Evolutionary conservation across 2,797 vertebrate species (phyloP).

Genomic region (Taeniopygia guttata): DNA sequence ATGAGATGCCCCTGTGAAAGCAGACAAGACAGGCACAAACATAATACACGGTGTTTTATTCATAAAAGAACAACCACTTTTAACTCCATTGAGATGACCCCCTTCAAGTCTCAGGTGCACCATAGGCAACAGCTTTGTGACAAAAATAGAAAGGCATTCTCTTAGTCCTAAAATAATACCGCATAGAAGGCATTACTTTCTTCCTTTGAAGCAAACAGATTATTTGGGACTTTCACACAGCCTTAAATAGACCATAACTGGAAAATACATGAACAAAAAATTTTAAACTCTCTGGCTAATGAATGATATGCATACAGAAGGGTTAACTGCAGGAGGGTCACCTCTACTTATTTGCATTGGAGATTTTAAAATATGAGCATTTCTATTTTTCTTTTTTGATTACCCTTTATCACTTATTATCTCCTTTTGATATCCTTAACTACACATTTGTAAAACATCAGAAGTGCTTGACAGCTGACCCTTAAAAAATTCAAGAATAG

Average conservation of each 20-base stretch:
- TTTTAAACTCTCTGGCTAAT: neutral
- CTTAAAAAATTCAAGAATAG: neutral
- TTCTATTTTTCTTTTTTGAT: neutral
- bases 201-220: neutral
- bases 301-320: neutral
- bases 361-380: neutral
- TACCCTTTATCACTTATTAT: neutral
- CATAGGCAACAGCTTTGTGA: neutral
- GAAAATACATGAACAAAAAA: neutral
- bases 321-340: neutral
- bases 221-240: neutral
- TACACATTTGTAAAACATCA: neutral
- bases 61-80: neutral
- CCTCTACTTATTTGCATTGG: neutral
- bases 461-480: neutral
- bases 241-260: neutral
- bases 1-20: slow-evolving; percentile 2
- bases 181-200: neutral
- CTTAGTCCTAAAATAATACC: neutral
- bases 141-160: slow-evolving; percentile 24
- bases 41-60: neutral
- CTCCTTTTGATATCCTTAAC: neutral
- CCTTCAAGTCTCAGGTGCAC: neutral
- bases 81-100: neutral
- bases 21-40: neutral